Base-by-base conservation (phyloP, 1,140 invertebrate species). In the Tribolium madens region DNA sequence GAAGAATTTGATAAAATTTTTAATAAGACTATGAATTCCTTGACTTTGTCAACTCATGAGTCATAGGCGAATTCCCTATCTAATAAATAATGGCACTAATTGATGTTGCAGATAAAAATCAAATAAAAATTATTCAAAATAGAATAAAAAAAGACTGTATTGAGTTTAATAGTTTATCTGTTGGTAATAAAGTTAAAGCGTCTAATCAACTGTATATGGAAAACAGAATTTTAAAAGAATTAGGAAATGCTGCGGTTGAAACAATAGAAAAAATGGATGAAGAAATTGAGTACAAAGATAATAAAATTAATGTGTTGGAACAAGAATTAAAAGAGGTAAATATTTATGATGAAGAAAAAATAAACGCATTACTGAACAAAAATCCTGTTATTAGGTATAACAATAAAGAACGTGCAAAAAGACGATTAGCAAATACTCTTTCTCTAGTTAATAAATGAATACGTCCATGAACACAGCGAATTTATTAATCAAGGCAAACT, bases 401-500 rank as follows among this genome's bases (percentile, higher is more conserved):
- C 31, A 60, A 60, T 60, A 18, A 31, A 60, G 53, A 60, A 60
- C 53, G 53, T 4, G 53, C 31, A 18, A 60, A 60, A 18, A 60
- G 53, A 60, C 12, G 53, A 60, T 60, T 60, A 60, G 53, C 15
- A 60, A 60, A 60, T 60, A 60, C 18, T 60, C 53, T 60, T 60
- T 69, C 26, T 69, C 64, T 69, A 14, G 26, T 33, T 69, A 36
- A 69, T 33, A 69, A 69, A 69, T 26, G 69, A 69, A 69, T 10
- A 52, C 50, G 50, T 6, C 50, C 3, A 52, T 12, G 50, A 64
- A 64, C 15, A 72, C 69, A 72, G 46, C 33, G 42, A 72, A 72
- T 72, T 72, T 72, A 72, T 72, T 69, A 69, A 69, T 69, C 64
- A 33, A 69, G 64, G 64, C 64, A 69, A 69, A 69, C 33, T 69